These are phyloP conservation scores for Cataglyphis altisquamis DNA, from an alignment of 2,888 invertebrate genomes.

Conservation along the genomic window DNA sequence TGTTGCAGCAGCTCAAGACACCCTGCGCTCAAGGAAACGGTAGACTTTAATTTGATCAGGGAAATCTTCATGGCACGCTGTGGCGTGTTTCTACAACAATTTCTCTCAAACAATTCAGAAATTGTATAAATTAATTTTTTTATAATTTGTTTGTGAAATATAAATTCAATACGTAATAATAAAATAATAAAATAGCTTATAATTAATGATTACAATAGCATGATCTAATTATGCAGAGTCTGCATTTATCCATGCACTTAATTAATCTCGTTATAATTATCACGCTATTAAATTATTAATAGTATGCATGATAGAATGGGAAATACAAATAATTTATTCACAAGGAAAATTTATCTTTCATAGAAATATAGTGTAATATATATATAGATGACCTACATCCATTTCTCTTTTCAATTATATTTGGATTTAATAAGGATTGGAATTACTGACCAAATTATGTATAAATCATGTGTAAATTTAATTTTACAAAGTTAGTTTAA, in stretches of 20 bases:
- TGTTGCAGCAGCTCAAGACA: constrained; percentile 72
- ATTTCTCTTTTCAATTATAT: constrained; percentile 20
- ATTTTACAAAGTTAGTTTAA: constrained; percentile 13
- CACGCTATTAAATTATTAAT: constrained; percentile 49
- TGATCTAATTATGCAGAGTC: constrained; percentile 46
- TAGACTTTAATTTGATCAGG: constrained; percentile 31
- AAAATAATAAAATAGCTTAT: constrained; percentile 18
- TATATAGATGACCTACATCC: constrained; percentile 24
- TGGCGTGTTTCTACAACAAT: background rate
- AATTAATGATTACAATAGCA: constrained; percentile 44
- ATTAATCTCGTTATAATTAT: constrained; percentile 48
- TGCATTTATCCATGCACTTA: constrained; percentile 23
- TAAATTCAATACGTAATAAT: background rate
- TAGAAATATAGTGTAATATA: background rate
- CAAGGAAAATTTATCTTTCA: constrained; percentile 44
- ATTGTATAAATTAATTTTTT: background rate
- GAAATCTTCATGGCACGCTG: background rate
- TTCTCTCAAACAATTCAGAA: background rate
- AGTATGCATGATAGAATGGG: constrained; percentile 31
- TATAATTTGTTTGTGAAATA: background rate
- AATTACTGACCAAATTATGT: constrained; percentile 9
- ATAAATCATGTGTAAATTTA: constrained; percentile 19
- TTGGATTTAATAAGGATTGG: background rate
- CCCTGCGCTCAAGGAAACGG: constrained; percentile 65
- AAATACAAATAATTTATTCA: constrained; percentile 44